Base-by-base conservation (phyloP, 2,113 vertebrate species). In the Cephalophus harveyi region DNA sequence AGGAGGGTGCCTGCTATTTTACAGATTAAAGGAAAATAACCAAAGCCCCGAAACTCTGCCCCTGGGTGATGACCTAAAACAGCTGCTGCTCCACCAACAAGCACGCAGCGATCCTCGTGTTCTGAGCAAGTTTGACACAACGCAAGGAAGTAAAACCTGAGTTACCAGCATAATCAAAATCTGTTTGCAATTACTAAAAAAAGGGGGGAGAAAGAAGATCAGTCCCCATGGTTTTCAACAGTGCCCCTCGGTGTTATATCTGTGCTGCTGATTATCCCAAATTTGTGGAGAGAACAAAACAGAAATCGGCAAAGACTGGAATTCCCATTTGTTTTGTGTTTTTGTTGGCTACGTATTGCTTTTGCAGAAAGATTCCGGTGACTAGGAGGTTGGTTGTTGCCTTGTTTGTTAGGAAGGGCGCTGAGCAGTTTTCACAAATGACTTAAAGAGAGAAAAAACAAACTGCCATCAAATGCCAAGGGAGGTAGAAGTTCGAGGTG, bases 1-100 rank as follows among this genome's bases (percentile, higher is more conserved):
- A 43, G 52, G 33, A 71, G 60, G 78, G 55, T 21, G 21, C 62
- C 17, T 14, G 6, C 36, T 54, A 4, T 59, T 40, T 30, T 52
- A 82, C 57, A 84, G 79, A 60, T 7, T 7, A 16, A 16, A 5
- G 82, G 40, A 54, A 54, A 16, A 27, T 27, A 57, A 40, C 19
- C 23, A 55, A 2, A 1, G 0, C 50, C 48, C 43, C 12, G 9
- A 11, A 43, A 59, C 30, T 9, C 27, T 1, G 6, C 36, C 30
- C 5, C 4, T 4, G 28, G 40, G 19, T 21, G 23, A 74, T 23
- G 19, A 30, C 62, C 1, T 12, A 1, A 19, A 52, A 16, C 60
- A n/a, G 59, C 30, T 4, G 6, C 33, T 3, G 6, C 15, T 0
- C 2, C 30, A 2, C 25, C 21, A 0, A 0, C 67, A 2, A 5